A percentile compares a stretch with the other conserved stretches of the same genome.
Conservation (phyloP, 2,888 invertebrate genomes). For the Allophyes oxyacanthae region DNA sequence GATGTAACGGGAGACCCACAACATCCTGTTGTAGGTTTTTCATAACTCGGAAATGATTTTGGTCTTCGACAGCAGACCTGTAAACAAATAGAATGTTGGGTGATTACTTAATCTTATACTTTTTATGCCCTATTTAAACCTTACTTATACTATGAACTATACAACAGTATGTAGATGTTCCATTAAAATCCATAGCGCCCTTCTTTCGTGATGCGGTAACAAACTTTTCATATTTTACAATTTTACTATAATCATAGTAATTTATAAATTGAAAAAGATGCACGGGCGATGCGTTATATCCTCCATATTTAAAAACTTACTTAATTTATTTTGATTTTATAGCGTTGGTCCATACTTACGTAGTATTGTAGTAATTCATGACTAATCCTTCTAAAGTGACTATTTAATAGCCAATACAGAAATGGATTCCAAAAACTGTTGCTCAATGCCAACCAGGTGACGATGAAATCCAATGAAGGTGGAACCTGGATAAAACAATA, state of each 20-base stretch:
- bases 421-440: constrained; percentile 98
- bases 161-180: no score
- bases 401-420: constrained; percentile 96
- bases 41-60: constrained; percentile 77
- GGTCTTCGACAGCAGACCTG: constrained; percentile 84
- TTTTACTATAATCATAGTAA: no score
- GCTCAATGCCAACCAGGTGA: constrained; percentile 96
- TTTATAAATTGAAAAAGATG: no score
- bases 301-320: no score
- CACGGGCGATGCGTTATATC: no score
- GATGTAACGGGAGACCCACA: constrained; percentile 85
- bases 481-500: constrained; percentile 90
- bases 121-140: no score
- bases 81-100: constrained; percentile 39
- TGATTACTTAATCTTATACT: no score
- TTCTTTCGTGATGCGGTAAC: no score
- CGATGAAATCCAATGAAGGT: constrained; percentile 94
- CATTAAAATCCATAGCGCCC: no score
- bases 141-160: no score
- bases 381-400: constrained; percentile 95
- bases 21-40: constrained; percentile 81
- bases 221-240: no score
- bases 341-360: constrained; percentile 91
- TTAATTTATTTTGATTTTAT: no score
- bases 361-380: constrained; percentile 93